Base-by-base conservation (phyloP, 2,113 vertebrate species). In the Picathartes gymnocephalus region DNA sequence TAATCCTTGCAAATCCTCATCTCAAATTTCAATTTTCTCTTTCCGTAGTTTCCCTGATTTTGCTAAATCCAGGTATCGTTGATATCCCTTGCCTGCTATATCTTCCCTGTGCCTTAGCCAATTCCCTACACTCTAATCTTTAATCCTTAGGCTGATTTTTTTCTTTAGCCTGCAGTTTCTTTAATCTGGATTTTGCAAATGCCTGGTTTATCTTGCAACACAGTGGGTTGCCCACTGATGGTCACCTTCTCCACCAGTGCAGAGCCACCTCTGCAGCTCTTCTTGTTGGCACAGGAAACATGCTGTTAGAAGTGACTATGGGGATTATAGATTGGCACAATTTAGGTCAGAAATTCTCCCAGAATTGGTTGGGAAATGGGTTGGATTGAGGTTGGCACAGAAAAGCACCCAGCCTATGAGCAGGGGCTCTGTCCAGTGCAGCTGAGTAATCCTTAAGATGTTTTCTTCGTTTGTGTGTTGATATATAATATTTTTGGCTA, bases 1-100 rank as follows among this genome's bases (percentile, higher is more conserved):
- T 70, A 92, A 91, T 77, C 54, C 58, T 96, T 93, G 60, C 17
- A 82, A 85, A 86, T 89, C 42, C 53, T 82, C 56, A 66, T 93
- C 60, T 92, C 71, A 87, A 84, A 85, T 45, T 69, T 57, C 50
- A 76, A 14, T 88, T 64, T 92, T 77, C 15, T 73, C 21, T 84
- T 61, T 60, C 37, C 16, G 31, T 37, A 9, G n/a, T 89, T 80
- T 81, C 21, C 27, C 13, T 37, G 66, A 50, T 95, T 82, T 89
- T 80, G 27, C 30, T 85, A 90, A 92, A 87, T 86, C 47, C 50
- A 69, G 35, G 64, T 91, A 45, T 85, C 70, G 50, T 95, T 90
- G 58, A 56, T 86, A 68, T 51, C 64, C 68, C 80, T 81, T 86
- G 53, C 48, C 40, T 61, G 7, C 62, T 90, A 24, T 10, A 30